phyloP scores from a whole-genome alignment of 64 coral and sea anemone genomes.

The Pachyseris speciosa region DNA sequence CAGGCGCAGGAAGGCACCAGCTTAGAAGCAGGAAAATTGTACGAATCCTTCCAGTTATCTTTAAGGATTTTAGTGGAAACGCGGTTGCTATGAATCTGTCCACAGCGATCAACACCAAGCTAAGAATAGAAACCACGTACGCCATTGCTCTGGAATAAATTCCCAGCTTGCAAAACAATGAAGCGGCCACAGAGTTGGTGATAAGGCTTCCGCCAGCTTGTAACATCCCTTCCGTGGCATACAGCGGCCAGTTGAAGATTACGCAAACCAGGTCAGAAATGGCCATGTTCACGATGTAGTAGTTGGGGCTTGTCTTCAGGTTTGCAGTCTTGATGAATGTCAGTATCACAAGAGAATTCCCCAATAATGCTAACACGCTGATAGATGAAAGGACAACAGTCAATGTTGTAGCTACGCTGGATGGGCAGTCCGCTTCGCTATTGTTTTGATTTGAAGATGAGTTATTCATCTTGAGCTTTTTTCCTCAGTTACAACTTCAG shows the following conservation, averaged over 20 bases:
- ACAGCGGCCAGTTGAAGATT: not conserved
- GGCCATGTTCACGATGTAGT: not conserved
- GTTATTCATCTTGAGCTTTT: too few species aligned
- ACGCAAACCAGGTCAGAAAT: not conserved
- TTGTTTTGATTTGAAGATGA: too few species aligned
- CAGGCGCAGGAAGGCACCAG: not conserved
- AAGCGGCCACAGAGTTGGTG: not conserved
- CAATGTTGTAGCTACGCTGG: too few species aligned
- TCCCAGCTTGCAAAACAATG: constrained; percentile 3
- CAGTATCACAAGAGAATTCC: not conserved
- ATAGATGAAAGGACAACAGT: too few species aligned
- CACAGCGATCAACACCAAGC: constrained; percentile 1
- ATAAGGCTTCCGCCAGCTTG: constrained; percentile 1
- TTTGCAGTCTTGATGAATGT: not conserved
- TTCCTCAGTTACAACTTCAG: too few species aligned
- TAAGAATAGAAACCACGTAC: not conserved
- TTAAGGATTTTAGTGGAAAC: not conserved
- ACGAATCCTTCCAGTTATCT: not conserved
- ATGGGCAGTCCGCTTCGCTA: too few species aligned
- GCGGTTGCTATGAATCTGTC: not conserved
- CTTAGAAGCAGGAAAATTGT: not conserved
- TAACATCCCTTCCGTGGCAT: constrained; percentile 17
- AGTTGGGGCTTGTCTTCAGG: not conserved
- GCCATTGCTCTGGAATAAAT: not conserved
- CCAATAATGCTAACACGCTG: too few species aligned